Evolutionary conservation across 2,888 invertebrate genomes (phyloP).

Genomic region (Melolontha melolontha): DNA sequence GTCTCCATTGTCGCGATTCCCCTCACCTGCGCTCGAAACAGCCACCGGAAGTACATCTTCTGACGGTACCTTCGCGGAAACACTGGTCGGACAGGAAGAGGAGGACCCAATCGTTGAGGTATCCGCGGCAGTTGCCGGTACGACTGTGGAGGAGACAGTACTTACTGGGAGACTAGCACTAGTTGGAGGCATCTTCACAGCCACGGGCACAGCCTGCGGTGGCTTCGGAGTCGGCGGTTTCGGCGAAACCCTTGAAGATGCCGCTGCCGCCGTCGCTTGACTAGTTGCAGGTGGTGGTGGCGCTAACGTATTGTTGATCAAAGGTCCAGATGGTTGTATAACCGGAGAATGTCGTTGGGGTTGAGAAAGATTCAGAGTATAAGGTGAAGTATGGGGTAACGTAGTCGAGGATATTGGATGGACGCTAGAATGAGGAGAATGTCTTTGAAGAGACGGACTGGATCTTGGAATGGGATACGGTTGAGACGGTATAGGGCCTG

Average conservation of each 20-base stretch:
- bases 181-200: conserved; percentile 35
- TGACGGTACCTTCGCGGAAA: conserved; percentile 41
- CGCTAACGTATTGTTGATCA: conserved; percentile 58
- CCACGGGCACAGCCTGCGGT: conserved; percentile 47
- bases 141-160: conserved; percentile 50
- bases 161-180: conserved; percentile 49
- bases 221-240: conserved; percentile 58
- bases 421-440: conserved; percentile 64
- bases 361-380: conserved; percentile 59
- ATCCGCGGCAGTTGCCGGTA: conserved; percentile 41
- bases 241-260: conserved; percentile 54
- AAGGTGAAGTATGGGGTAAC: conserved; percentile 53
- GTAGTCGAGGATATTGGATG: conserved; percentile 53
- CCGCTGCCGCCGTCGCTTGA: conserved; percentile 54
- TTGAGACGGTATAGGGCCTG: conserved; percentile 52
- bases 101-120: conserved; percentile 30
- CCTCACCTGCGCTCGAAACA: conserved; percentile 61
- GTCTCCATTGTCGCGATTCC: conserved; percentile 63
- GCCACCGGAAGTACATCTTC: conserved; percentile 41
- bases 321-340: conserved; percentile 63
- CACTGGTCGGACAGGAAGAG: conserved; percentile 38
- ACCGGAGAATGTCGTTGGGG: conserved; percentile 62
- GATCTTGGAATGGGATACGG: conserved; percentile 63
- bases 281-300: conserved; percentile 50
- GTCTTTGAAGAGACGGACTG: conserved; percentile 69